Percentiles rank a stretch among this genome's conserved stretches.
Evolutionary conservation across 2,113 vertebrate species (phyloP).

Genomic region (Peromyscus polionotus): DNA sequence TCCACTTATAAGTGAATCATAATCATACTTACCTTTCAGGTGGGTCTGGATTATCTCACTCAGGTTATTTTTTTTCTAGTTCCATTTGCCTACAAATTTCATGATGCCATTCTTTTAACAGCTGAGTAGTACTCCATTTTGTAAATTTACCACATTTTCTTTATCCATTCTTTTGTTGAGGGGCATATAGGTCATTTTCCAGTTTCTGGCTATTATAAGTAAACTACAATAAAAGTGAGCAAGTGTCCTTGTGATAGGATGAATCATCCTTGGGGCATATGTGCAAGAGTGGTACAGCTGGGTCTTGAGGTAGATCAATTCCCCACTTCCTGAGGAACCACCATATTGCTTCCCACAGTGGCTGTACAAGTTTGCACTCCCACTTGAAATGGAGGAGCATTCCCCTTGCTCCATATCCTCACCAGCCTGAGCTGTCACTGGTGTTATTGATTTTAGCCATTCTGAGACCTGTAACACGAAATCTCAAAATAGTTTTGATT

Average conservation of each 20-base stretch:
- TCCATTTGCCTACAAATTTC: neutral
- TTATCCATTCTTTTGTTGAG: neutral
- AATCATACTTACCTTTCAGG: neutral
- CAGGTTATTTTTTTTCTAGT: neutral
- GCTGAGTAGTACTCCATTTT: neutral
- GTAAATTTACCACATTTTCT: neutral
- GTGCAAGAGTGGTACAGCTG: neutral
- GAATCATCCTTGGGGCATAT: neutral
- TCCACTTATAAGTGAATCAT: neutral
- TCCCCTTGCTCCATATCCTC: too few species aligned
- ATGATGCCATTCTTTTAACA: neutral
- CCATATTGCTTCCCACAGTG: neutral
- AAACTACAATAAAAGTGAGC: neutral
- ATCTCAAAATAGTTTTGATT: neutral
- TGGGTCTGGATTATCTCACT: neutral
- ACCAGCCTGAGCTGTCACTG: neutral
- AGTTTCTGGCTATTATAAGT: neutral
- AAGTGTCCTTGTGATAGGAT: neutral
- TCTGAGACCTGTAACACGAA: neutral
- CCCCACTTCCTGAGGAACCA: neutral
- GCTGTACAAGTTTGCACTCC: neutral
- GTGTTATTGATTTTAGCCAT: neutral
- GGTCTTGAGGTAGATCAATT: neutral
- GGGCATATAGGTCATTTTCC: neutral
- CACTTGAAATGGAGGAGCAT: too few species aligned